These are phyloP conservation scores for Lates calcarifer DNA, from an alignment of 2,113 vertebrate species.

Conservation along the genomic window DNA sequence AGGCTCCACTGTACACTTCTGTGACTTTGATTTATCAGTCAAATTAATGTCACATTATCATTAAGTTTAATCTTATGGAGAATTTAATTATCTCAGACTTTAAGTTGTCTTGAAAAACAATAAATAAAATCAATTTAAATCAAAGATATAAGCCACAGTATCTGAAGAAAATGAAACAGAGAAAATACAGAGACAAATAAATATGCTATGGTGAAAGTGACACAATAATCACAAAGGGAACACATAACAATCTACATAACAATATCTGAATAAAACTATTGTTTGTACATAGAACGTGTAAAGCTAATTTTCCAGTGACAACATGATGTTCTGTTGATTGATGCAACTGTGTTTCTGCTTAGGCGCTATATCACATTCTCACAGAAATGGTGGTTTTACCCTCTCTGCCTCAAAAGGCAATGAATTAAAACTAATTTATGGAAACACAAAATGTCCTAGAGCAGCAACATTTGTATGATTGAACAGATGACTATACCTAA, in stretches of 20 bases:
- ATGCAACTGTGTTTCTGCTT: constrained; percentile 4
- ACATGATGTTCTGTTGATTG: neutral
- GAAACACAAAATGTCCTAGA: neutral
- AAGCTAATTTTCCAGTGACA: neutral
- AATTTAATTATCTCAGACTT: constrained; percentile 26
- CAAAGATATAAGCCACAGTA: constrained; percentile 32
- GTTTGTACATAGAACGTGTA: constrained; percentile 6
- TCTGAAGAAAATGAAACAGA: constrained; percentile 26
- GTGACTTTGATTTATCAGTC: neutral
- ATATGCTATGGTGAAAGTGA: constrained; percentile 14
- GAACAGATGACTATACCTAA: constrained; percentile 12
- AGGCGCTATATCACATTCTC: constrained; percentile 25
- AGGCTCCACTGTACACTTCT: neutral
- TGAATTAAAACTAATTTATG: neutral
- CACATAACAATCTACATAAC: neutral
- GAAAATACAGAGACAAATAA: constrained; percentile 9
- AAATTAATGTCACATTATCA: constrained; percentile 4
- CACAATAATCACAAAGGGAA: constrained; percentile 14
- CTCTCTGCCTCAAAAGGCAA: neutral
- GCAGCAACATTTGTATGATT: neutral
- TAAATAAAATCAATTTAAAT: constrained; percentile 54
- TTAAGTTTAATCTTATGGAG: constrained; percentile 31
- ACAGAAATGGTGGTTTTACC: neutral
- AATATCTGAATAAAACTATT: constrained; percentile 16
- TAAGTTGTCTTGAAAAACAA: constrained; percentile 39